Conservation (phyloP, 2,888 invertebrate species). For the Diarsia dahlii region DNA sequence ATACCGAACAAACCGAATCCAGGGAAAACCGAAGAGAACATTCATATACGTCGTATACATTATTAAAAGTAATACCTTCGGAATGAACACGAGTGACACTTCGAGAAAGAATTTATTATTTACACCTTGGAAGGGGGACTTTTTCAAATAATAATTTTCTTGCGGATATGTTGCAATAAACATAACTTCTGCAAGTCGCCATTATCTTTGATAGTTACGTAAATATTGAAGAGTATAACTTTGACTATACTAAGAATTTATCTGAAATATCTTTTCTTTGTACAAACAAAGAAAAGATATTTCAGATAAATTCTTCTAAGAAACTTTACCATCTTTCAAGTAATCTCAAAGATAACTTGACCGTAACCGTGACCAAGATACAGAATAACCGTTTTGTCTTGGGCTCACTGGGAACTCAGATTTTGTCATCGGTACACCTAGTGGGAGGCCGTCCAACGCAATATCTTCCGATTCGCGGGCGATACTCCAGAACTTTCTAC, state of each 20-base stretch:
- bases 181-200: neutral
- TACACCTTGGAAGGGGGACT: slow-evolving; percentile 12
- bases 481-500: no score
- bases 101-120: slow-evolving; percentile 37
- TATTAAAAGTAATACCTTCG: slow-evolving; percentile 14
- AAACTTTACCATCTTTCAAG: neutral
- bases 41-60: neutral
- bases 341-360: neutral
- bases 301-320: neutral
- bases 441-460: no score
- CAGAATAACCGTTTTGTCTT: neutral
- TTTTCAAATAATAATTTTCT: slow-evolving; percentile 29
- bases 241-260: neutral
- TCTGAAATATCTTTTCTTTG: no score
- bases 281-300: neutral
- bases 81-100: slow-evolving; percentile 14
- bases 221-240: slow-evolving; percentile 22
- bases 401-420: neutral
- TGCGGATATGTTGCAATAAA: slow-evolving; percentile 3
- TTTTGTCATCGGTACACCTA: neutral
- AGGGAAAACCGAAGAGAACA: slow-evolving; percentile 6
- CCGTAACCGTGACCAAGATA: neutral
- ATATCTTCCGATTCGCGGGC: no score
- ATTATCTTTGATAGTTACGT: slow-evolving; percentile 5
- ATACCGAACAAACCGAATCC: neutral